Conservation (phyloP, 64 coral and sea anemone genomes). For the Actinia equina region DNA sequence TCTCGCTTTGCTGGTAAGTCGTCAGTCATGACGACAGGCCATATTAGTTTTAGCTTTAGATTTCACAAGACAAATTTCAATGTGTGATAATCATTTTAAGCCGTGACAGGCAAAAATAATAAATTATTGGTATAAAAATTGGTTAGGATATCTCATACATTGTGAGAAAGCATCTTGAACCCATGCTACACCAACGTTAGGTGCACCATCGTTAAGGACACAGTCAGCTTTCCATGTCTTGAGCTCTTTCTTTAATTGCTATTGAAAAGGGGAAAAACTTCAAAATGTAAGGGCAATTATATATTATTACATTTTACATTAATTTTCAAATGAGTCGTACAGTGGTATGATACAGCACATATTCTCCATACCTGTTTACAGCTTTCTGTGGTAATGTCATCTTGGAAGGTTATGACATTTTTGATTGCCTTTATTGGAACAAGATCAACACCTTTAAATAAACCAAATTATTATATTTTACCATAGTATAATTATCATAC, state of each 20-base stretch:
- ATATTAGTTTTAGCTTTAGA: no score
- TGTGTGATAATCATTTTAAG: no score
- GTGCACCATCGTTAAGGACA: slow-evolving; percentile 94
- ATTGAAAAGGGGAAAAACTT: background rate
- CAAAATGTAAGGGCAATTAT: background rate
- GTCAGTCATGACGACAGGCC: no score
- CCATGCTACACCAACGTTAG: slow-evolving; percentile 93
- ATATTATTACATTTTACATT: background rate
- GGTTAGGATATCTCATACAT: slow-evolving; percentile 20
- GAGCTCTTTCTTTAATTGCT: slow-evolving; percentile 81
- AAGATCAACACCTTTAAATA: slow-evolving; percentile 80
- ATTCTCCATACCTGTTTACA: slow-evolving; percentile 66
- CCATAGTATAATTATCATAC: background rate
- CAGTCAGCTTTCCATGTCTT: slow-evolving; percentile 97
- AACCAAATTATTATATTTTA: background rate
- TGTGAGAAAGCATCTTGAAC: slow-evolving; percentile 92
- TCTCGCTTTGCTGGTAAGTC: no score
- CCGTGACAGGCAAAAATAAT: no score
- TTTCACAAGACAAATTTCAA: no score
- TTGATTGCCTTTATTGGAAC: slow-evolving; percentile 82
- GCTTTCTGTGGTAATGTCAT: slow-evolving; percentile 90
- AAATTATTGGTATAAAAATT: background rate
- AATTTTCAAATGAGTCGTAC: background rate
- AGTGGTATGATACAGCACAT: background rate
- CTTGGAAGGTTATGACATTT: slow-evolving; percentile 89